A percentile compares a stretch with the other conserved stretches of the same genome.
Conservation (phyloP, 2,797 vertebrate species). For the Ciconia nigra region DNA sequence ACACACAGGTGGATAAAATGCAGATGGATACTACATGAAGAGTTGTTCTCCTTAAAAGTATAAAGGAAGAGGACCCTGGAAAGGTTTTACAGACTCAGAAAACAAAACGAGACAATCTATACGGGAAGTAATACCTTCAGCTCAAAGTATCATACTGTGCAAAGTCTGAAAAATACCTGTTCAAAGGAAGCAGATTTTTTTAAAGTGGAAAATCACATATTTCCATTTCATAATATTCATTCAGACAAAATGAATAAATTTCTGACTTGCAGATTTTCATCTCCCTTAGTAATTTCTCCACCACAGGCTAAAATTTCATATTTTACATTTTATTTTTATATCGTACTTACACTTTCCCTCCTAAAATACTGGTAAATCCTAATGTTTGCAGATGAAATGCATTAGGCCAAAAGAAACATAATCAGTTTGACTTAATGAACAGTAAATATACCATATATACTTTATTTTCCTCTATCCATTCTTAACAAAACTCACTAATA, state of each 20-base stretch:
- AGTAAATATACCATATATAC: background rate
- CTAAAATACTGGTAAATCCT: background rate
- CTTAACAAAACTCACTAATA: background rate
- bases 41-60: background rate
- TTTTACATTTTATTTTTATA: background rate
- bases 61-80: background rate
- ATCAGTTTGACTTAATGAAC: background rate
- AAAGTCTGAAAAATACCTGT: background rate
- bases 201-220: background rate
- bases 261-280: background rate
- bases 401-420: background rate
- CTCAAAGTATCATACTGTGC: background rate
- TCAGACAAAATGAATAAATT: background rate
- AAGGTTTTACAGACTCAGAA: background rate
- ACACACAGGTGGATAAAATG: background rate
- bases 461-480: background rate
- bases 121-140: background rate
- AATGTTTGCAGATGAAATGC: background rate
- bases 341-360: background rate
- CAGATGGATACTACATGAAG: background rate
- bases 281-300: background rate
- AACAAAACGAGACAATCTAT: background rate
- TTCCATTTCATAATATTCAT: background rate
- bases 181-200: background rate
- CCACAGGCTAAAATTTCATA: background rate